Conservation (phyloP, 2,888 invertebrate genomes). For the Lasioglossum vierecki region DNA sequence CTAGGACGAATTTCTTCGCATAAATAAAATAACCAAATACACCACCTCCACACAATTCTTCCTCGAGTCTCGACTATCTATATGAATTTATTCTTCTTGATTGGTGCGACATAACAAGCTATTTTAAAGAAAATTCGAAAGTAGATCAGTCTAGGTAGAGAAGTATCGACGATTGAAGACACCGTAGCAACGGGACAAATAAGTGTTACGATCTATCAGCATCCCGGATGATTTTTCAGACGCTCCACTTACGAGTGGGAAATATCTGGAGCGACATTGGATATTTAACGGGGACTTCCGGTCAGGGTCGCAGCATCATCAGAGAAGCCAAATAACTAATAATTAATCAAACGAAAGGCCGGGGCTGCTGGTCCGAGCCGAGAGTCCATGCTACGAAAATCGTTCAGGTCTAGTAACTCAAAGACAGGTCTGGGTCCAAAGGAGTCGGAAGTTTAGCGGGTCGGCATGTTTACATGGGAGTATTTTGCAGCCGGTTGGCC, state of each 20-base stretch:
- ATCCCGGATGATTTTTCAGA: neutral
- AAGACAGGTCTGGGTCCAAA: slow-evolving; percentile 40
- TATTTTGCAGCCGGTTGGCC: slow-evolving; percentile 58
- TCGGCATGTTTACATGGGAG: slow-evolving; percentile 66
- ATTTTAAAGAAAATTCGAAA: neutral
- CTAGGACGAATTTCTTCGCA: no score
- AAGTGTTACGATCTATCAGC: neutral
- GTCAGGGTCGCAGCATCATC: neutral
- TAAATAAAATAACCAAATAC: neutral
- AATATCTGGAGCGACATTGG: neutral
- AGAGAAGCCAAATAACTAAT: neutral
- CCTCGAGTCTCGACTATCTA: neutral
- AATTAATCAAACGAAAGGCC: slow-evolving; percentile 6
- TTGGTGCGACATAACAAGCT: neutral
- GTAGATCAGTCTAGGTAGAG: neutral
- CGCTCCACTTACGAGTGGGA: neutral
- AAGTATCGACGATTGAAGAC: neutral
- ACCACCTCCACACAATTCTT: no score
- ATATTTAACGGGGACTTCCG: neutral
- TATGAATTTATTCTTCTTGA: neutral
- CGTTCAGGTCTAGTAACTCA: slow-evolving; percentile 38
- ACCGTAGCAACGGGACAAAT: neutral
- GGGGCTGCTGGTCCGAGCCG: neutral
- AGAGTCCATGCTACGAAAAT: slow-evolving; percentile 12
- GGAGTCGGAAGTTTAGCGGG: slow-evolving; percentile 63